A percentile compares a stretch with the other conserved stretches of the same genome.
Evolutionary conservation across 1,140 invertebrate genomes (phyloP).

Genomic region (Eumeta japonica): DNA sequence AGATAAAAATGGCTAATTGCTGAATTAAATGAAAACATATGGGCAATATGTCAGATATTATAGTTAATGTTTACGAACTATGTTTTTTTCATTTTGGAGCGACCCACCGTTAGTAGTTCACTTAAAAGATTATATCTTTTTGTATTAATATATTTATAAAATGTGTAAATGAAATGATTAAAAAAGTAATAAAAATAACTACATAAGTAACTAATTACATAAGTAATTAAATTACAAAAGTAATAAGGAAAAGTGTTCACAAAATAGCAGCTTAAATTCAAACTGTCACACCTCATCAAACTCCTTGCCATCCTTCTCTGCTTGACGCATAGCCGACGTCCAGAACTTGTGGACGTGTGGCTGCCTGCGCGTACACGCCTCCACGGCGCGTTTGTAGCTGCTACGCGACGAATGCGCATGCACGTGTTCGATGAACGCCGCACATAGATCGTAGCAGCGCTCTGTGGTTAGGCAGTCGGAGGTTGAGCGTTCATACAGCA

Average conservation of each 20-base stretch:
- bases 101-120: no score
- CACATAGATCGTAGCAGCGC: constrained; percentile 12
- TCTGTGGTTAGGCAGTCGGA: constrained; percentile 19
- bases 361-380: constrained; percentile 19
- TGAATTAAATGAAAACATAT: no score
- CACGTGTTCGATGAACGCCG: constrained; percentile 16
- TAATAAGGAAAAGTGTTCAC: no score
- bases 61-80: no score
- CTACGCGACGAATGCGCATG: constrained; percentile 19
- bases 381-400: constrained; percentile 23
- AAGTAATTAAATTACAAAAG: no score
- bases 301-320: constrained; percentile 25
- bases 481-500: constrained; percentile 38
- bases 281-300: constrained; percentile 37
- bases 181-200: constrained; percentile 1
- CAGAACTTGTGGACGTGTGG: constrained; percentile 24
- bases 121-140: no score
- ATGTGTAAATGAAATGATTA: constrained; percentile 6
- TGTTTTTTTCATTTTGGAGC: no score
- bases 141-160: no score
- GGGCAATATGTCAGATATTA: no score
- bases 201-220: no score
- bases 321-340: constrained; percentile 33
- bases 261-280: no score
- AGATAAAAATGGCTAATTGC: no score